Evolutionary conservation across 2,797 vertebrate genomes (phyloP), one percentile per base, ranked within the genome.

Genomic region (Cichlasoma orientale): DNA sequence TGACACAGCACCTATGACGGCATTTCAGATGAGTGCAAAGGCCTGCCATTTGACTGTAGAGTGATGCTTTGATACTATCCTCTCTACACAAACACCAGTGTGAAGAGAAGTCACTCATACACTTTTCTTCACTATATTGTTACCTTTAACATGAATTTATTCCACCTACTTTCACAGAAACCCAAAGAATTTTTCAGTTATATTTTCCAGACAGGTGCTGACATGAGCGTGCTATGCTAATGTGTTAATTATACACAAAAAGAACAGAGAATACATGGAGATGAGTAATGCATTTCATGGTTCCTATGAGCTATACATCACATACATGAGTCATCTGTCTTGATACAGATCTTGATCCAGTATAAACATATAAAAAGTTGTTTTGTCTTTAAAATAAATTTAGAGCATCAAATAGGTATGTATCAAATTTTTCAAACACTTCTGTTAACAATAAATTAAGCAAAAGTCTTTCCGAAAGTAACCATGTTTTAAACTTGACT

Each of bases 1-100:
- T 86, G 82, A 86, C 75, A 54, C 4, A 23, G 77, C 81, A 79
- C 68, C 82, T 82, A 12, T 87, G 79, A 87, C 44, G 66, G 72
- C 77, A 79, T 81, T 79, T 76, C 66, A 58, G 57, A 89, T 23
- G 68, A 77, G 38, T 25, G 66, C 63, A 47, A 77, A 58, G 41
- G 77, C 78, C 82, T 74, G 75, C 71, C 66, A 66, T 85, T 79
- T 29, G 38, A 86, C 61, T 72, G 56, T n/a, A 50, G 56, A 79
- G 69, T 54, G 75, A 80, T 25, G 31, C 73, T 63, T 52, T 68
- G n/a, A 80, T 69, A 21, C 53, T 31, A 12, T 86, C 82, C 50
- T 33, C 36, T 38, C 16, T 23, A 54, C 61, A 16, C 0, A 50
- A 68, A 50, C 41, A 50, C 63, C 25, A 29, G 21, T 54, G 52